Base-by-base conservation (phyloP, 2,113 vertebrate genomes). In the Antechinus stuartii region DNA sequence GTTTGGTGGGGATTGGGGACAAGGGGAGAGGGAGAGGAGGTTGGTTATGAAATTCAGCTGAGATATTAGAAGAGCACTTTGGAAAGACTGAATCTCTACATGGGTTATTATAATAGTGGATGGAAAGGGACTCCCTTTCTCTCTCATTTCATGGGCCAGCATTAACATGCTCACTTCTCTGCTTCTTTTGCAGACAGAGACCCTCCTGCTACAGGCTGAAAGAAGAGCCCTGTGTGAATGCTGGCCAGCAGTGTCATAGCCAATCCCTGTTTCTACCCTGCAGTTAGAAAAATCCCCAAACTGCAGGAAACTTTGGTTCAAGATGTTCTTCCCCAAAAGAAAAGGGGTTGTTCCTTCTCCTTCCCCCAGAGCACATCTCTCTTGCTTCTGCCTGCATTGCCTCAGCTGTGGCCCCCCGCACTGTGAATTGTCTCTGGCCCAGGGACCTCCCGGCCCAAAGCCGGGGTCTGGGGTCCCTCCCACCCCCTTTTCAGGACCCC, bases 181-280 rank as follows among this genome's bases (percentile, higher is more conserved):
- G 50, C 3, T 91, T 97, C 68, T 94, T 96, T 95, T 98, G 5
- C 98, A 99, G 99, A 99, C 99, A 2, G 99, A 99, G 98, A 98
- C 96, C 76, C 98, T 99, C 96, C 99, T 99, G 96, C 98, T 99
- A 98, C 98, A 99, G 98, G 99, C 99, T 0, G 99, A 99, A 98
- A 98, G 99, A 97, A 99, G 99, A 97, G 99, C 99, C 93, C 99
- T 99, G 94, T 99, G 99, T 56, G 99, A 99, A 98, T 99, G 99
- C 94, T 99, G 99, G 99, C 98, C 95, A 49, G 97, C 98, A 8
- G 95, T 98, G 97, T 99, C 91, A 98, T 99, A 95, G 89, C 24
- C 89, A 90, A 50, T 25, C 24, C 16, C 47, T 47, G 27, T 50
- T 50, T 68, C 89, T 8, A 14, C 89, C 27, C 42, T 50, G 42